phyloP scores from a whole-genome alignment of 2,888 invertebrate genomes.

The Cantharis flavilabris region DNA sequence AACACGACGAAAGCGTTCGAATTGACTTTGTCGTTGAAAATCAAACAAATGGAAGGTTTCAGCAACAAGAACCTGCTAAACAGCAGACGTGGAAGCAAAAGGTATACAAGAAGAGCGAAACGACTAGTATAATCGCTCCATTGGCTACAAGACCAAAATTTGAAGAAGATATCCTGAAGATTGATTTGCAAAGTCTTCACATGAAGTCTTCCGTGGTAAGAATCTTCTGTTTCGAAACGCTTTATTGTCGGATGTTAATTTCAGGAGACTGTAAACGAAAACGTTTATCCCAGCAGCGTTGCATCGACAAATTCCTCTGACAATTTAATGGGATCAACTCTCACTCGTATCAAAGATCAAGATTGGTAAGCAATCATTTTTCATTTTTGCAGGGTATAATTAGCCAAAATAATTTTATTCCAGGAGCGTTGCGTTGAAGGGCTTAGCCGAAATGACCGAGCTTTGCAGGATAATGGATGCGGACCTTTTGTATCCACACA shows the following conservation, averaged over 20 bases:
- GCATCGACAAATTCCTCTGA: constrained; percentile 24
- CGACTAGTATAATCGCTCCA: background rate
- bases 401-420: background rate
- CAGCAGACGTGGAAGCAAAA: background rate
- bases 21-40: constrained; percentile 28
- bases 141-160: constrained; percentile 16
- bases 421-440: constrained; percentile 48
- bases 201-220: constrained; percentile 29
- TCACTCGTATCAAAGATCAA: constrained; percentile 41
- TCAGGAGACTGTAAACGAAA: constrained; percentile 22
- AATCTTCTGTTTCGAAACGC: background rate
- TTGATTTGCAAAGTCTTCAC: constrained; percentile 29
- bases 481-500: constrained; percentile 46
- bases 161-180: constrained; percentile 28
- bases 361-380: constrained; percentile 42
- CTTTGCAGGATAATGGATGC: constrained; percentile 42
- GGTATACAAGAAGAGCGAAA: background rate
- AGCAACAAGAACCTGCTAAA: background rate
- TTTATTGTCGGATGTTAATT: background rate
- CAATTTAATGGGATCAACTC: constrained; percentile 29
- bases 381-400: background rate
- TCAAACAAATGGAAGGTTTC: constrained; percentile 9
- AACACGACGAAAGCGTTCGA: background rate
- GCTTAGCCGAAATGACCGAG: constrained; percentile 52
- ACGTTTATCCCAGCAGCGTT: constrained; percentile 10